These are phyloP conservation scores for Acanthosepion esculentum DNA, from an alignment of 2,888 invertebrate species.

Conservation along the genomic window DNA sequence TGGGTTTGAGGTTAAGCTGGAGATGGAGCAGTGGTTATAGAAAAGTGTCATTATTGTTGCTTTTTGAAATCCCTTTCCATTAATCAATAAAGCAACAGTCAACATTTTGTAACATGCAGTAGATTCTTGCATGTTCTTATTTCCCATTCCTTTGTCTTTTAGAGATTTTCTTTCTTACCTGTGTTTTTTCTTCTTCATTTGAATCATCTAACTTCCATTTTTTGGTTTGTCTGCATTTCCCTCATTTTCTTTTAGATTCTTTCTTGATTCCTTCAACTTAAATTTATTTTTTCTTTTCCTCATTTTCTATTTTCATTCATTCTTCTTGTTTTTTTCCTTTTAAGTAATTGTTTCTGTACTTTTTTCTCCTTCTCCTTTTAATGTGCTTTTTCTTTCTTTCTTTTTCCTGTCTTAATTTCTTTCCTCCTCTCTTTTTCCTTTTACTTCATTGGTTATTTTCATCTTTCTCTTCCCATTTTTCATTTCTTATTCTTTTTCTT, in stretches of 20 bases:
- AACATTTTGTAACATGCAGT: no score
- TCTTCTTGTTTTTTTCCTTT: background rate
- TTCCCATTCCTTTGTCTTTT: no score
- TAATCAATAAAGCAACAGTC: no score
- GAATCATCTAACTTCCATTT: background rate
- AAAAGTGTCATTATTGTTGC: no score
- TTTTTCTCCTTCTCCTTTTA: fast-evolving
- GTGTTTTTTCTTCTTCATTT: background rate
- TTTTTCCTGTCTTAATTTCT: background rate
- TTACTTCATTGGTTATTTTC: background rate
- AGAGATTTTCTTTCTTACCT: no score
- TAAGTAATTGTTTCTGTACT: background rate
- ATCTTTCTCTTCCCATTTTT: no score
- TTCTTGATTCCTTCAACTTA: background rate
- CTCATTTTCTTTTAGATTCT: background rate
- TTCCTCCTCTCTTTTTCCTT: background rate
- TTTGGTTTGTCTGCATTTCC: background rate
- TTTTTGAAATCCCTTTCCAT: no score
- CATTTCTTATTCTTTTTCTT: no score
- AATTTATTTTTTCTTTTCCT: background rate
- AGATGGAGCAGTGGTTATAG: no score
- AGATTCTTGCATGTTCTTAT: no score
- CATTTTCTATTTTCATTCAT: background rate
- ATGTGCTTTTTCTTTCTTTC: background rate
- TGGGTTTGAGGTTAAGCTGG: no score